phyloP scores from a whole-genome alignment of 2,113 vertebrate genomes.

The Archocentrus centrarchus region DNA sequence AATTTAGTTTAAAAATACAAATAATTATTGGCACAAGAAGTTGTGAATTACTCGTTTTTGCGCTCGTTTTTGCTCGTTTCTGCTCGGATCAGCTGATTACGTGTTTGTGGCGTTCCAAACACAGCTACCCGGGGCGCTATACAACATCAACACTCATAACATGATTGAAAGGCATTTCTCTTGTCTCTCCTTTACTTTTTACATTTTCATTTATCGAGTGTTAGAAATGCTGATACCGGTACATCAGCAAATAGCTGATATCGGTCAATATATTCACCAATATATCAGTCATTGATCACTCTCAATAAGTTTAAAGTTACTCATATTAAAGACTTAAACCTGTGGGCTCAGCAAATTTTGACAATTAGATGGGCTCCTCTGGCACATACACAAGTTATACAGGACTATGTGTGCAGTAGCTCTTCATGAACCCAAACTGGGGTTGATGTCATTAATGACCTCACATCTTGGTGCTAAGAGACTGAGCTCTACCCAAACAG shows the following conservation, averaged over 20 bases:
- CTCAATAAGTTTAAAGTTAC: not conserved
- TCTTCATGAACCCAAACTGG: conserved; percentile 35
- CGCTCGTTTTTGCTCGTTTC: not conserved
- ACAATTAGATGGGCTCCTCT: not conserved
- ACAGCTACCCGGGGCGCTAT: not conserved
- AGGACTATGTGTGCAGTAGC: not conserved
- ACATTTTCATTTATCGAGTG: fast-evolving
- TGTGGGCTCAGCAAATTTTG: not conserved
- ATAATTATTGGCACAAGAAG: not conserved
- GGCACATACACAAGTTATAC: not conserved
- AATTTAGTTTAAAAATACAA: not conserved
- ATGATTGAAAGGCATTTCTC: not conserved
- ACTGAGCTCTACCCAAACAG: conserved; percentile 62
- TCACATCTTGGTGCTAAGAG: conserved; percentile 62
- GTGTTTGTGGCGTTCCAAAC: not conserved
- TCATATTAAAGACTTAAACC: not conserved
- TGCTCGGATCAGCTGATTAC: not conserved
- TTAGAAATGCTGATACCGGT: not conserved
- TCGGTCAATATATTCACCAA: not conserved
- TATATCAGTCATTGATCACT: not conserved
- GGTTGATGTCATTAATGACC: conserved; percentile 61
- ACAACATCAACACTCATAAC: not conserved
- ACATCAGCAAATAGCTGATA: not conserved
- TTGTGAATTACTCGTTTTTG: not conserved
- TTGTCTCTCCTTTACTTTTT: not conserved